Evolutionary conservation across 2,113 vertebrate genomes (phyloP), one percentile per base, ranked within the genome.

Genomic region (Leucoraja erinaceus): DNA sequence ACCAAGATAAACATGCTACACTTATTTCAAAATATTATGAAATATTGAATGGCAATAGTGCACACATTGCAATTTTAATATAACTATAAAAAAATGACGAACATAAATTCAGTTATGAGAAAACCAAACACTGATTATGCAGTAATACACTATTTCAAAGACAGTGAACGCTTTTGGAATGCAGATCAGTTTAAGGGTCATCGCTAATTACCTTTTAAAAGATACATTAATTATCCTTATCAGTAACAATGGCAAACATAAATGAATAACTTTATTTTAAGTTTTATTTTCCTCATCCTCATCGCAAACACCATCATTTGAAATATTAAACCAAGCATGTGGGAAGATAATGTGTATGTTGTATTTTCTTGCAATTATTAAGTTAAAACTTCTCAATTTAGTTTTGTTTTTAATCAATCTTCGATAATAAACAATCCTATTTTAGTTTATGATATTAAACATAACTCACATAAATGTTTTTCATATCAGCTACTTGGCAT

Each of bases 401-500:
- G 22, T 31, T 47, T 68, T 25, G 8, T 72, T 90, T 63, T 38
- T 47, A 47, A 47, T 91, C 33, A 38, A 4, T 11, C 78, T 56
- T 10, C 22, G 54, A 12, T 38, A 90, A 90, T 11, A 63, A 16
- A 5, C 31, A 9, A 5, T 16, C 3, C 1, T 91, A 9, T 70
- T 70, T 90, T 12, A 91, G 0, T 7, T 70, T 47, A 91, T 1
- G 70, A 91, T 25, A 38, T 72, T 91, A 54, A 77, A 5, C 74
- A 70, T 47, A 94, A 97, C 99, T 99, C 95, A 99, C 99, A 93
- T 99, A 99, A 96, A 99, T 99, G 96, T 99, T 99, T 96, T 99
- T 99, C 98, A 99, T 99, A 94, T 99, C 98, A 16, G 99, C 99
- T 72, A 99, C 98, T 93, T 99, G 99, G 96, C 99, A 99, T 74